Conservation (phyloP, 2,113 vertebrate species). For the Mus spicilegus region DNA sequence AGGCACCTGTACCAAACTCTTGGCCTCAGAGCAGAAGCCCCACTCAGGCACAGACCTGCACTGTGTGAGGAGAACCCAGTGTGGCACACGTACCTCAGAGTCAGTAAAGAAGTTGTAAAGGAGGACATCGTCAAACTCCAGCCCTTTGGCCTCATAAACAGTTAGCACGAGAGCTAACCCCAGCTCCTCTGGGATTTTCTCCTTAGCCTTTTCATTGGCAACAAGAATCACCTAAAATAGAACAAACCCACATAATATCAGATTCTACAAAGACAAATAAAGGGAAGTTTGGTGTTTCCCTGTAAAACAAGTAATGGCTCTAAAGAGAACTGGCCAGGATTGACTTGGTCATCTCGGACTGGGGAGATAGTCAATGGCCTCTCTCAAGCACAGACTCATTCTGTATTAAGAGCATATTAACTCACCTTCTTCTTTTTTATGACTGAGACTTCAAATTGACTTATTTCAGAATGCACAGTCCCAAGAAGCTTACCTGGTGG, state of each 20-base stretch:
- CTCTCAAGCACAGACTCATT: not conserved
- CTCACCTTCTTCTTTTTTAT: not conserved
- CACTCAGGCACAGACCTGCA: not conserved
- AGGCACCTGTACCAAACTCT: not conserved
- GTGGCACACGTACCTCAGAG: slow-evolving; percentile 86
- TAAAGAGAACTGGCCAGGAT: not conserved
- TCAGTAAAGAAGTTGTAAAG: slow-evolving; percentile 93
- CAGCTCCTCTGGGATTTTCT: slow-evolving; percentile 90
- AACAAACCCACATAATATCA: slow-evolving; percentile 39
- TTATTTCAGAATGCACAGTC: slow-evolving; percentile 41
- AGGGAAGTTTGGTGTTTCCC: not conserved
- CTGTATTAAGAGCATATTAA: not conserved
- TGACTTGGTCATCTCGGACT: not conserved
- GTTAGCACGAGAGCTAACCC: slow-evolving; percentile 90
- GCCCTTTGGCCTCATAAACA: slow-evolving; percentile 91
- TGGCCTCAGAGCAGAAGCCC: not conserved
- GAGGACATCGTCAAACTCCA: slow-evolving; percentile 92
- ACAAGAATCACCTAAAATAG: slow-evolving; percentile 88
- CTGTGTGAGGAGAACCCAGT: not conserved
- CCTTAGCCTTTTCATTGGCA: slow-evolving; percentile 89
- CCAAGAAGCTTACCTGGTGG: slow-evolving; percentile 87
- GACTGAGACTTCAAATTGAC: not conserved
- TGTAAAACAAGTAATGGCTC: not conserved
- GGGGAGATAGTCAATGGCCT: not conserved
- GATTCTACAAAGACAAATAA: not conserved